These are phyloP conservation scores for Hymenochirus boettgeri DNA, from an alignment of 2,113 vertebrate genomes.

Conservation along the genomic window DNA sequence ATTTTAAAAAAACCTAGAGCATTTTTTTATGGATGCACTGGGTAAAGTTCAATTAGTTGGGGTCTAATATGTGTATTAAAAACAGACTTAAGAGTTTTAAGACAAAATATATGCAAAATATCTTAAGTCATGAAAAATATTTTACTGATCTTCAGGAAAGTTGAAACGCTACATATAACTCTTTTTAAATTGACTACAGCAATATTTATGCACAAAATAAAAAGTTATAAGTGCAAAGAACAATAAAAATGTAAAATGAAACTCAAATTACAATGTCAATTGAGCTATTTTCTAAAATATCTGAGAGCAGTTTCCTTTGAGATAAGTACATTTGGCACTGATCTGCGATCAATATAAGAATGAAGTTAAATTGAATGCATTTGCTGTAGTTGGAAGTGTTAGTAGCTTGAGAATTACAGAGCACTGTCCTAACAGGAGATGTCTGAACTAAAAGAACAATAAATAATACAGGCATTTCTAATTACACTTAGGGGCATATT, in stretches of 20 bases:
- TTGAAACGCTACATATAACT: background rate
- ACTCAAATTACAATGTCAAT: conserved; percentile 9
- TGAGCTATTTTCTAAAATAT: conserved; percentile 7
- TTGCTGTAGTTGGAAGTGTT: conserved; percentile 27
- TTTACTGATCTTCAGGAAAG: background rate
- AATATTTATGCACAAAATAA: no score
- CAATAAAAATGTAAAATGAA: conserved; percentile 10
- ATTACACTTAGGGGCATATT: conserved; percentile 16
- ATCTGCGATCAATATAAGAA: conserved; percentile 25
- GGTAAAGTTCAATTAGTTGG: no score
- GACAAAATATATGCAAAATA: no score
- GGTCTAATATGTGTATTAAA: no score
- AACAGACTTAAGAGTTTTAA: no score
- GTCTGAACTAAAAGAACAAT: conserved; percentile 10
- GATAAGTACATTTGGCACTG: conserved; percentile 30
- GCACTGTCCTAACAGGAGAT: background rate
- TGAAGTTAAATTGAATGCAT: conserved; percentile 32
- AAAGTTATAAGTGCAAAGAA: background rate
- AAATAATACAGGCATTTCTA: conserved; percentile 20
- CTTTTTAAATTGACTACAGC: no score
- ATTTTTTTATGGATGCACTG: no score
- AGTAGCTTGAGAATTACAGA: conserved; percentile 18
- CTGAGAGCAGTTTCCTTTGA: conserved; percentile 23
- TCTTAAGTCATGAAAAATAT: no score
- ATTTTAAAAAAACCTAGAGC: no score